Evolutionary conservation across 1,140 invertebrate genomes (phyloP), one percentile per base, ranked within the genome.

Genomic region (Brevipalpus yothersi): DNA sequence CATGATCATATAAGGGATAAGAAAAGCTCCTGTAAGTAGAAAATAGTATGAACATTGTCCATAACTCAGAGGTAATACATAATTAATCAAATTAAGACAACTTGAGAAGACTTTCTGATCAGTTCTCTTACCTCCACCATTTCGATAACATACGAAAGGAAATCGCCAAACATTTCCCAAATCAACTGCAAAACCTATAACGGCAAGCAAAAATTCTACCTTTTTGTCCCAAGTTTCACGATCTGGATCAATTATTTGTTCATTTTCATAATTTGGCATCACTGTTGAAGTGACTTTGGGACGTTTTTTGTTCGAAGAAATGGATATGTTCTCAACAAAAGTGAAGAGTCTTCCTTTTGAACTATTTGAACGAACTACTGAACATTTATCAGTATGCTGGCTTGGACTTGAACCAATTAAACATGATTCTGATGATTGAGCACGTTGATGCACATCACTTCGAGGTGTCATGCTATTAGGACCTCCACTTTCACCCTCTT

Each of bases 1-100:
- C 79, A 93, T 92, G 55, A 91, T 74, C 63, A 83, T 82, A 72
- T 93, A 95, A 0, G 90, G 89, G 43, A 94, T 84, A 49, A 95
- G 76, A 72, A 95, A 95, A 3, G 90, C 90, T 65, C 90, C 88
- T 88, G 72, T 40, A 69, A 67, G 9, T 23, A 21, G 12, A 55
- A 58, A 61, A 56, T 55, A 60, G 56, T n/a, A 45, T 12, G 42
- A 43, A 42, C 15, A 42, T 12, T 21, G 12, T 31, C 31, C 31
- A 31, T 31, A 31, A 31, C 31, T 31, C 31, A 31, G 2, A 31
- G 31, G 31, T 31, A 31, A 31, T 31, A 31, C 5, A 31, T 31
- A 31, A 31, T 31, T 31, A 31, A 31, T 31, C 31, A 31, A 31
- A 31, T 31, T 31, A 31, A 5, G 31, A 5, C 31, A 31, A 31